Evolutionary conservation across 2,113 vertebrate species (phyloP), one percentile per base, ranked within the genome.

Genomic region (Petromus typicus): DNA sequence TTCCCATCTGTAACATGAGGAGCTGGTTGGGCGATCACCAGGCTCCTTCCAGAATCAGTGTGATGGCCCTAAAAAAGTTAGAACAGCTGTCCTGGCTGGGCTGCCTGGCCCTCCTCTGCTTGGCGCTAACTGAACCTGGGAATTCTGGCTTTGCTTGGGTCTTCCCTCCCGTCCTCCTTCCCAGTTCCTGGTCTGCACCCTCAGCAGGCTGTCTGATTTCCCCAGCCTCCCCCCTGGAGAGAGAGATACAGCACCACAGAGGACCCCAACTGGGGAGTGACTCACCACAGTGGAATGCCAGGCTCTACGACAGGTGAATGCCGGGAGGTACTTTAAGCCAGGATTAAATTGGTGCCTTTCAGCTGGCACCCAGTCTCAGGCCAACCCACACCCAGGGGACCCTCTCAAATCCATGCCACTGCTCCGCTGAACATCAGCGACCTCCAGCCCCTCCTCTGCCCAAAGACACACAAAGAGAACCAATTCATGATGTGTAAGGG

Each of bases 311-410:
- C 97, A 96, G 89, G 69, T 91, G 45, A 83, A 86, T 82, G 83
- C 43, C 18, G 34, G n/a, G 18, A 63, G 69, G 75, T 59, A 48
- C 63, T 63, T 71, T 86, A 94, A 95, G 75, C 89, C 71, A n/a
- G 79, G 91, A 91, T 97, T 73, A 94, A 79, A 83, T 12, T 66
- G 69, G 89, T 91, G 34, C 34, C 94, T 91, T 86, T 73, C 81
- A 79, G 71, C 78, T n/a, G n/a, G n/a, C 90, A 71, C 84, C 79
- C 22, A 81, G 51, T 86, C 84, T 37, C 45, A 64, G 87, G 40
- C 79, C 40, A 63, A 37, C 22, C 43, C 22, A 7, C 45, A 83
- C 67, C 73, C 78, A 75, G 0, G 43, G 83, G 56, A n/a, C n/a
- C 54, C 57, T 80, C 56, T 13, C 54, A 4, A 3, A 57, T 22